A percentile compares a stretch with the other conserved stretches of the same genome.
Conservation (phyloP, 2,888 invertebrate species). For the Aspidiotus destructor region DNA sequence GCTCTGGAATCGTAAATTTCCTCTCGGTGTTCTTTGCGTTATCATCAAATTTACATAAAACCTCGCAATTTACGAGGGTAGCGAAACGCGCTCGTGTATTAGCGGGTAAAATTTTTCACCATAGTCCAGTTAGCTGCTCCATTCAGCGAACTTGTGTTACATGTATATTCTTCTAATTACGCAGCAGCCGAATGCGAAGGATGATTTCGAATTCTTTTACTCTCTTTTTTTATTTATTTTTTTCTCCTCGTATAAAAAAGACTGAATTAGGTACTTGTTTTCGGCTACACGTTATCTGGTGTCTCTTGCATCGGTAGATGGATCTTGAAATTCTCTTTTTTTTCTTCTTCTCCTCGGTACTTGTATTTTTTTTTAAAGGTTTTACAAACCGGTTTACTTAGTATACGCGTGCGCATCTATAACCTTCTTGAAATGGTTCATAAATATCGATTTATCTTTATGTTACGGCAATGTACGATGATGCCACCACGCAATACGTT, state of each 20-base stretch:
- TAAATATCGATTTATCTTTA: slow-evolving; percentile 14
- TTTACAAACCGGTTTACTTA: slow-evolving; percentile 25
- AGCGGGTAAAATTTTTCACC: too few species aligned
- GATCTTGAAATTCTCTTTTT: neutral
- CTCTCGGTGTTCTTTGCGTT: too few species aligned
- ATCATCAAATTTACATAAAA: too few species aligned
- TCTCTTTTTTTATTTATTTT: neutral
- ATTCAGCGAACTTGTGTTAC: too few species aligned
- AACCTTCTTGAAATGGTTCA: slow-evolving; percentile 23
- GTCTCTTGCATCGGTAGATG: neutral
- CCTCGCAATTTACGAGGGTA: too few species aligned
- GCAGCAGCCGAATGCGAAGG: too few species aligned
- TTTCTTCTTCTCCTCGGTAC: neutral
- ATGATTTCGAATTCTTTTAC: slow-evolving; percentile 5
- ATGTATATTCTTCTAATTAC: too few species aligned
- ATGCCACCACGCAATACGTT: slow-evolving; percentile 12
- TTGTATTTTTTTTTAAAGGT: neutral
- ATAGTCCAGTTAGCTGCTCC: too few species aligned
- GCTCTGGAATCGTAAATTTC: too few species aligned
- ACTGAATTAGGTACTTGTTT: neutral
- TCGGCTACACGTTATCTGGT: neutral
- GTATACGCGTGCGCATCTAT: slow-evolving; percentile 23
- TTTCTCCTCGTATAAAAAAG: neutral
- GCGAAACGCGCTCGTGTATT: too few species aligned
- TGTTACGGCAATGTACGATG: slow-evolving; percentile 17